These are phyloP conservation scores for Drosophila dives DNA, from an alignment of 2,888 invertebrate genomes.

Conservation along the genomic window DNA sequence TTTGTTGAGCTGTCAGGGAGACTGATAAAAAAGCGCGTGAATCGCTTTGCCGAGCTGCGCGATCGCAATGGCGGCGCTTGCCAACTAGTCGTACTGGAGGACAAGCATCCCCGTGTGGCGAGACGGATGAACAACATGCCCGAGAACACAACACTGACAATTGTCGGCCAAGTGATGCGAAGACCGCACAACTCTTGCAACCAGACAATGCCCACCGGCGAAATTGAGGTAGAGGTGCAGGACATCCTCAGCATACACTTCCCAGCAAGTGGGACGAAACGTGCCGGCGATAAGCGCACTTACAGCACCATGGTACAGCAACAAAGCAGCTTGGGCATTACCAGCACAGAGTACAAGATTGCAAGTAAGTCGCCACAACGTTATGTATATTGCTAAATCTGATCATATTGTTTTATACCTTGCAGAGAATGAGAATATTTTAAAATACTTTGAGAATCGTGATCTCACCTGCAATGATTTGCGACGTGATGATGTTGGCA, in stretches of 20 bases:
- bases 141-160: conserved; percentile 83
- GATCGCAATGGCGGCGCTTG: conserved; percentile 88
- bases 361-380: conserved; percentile 78
- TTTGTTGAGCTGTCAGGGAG: conserved; percentile 88
- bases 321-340: conserved; percentile 80
- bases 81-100: conserved; percentile 86
- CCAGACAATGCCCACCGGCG: conserved; percentile 85
- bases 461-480: conserved; percentile 85
- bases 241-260: conserved; percentile 82
- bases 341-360: conserved; percentile 85
- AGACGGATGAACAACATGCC: conserved; percentile 85
- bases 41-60: conserved; percentile 87
- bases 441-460: conserved; percentile 85
- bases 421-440: conserved; percentile 82
- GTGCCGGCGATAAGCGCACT: conserved; percentile 82
- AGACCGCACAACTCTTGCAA: conserved; percentile 84
- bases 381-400: background rate
- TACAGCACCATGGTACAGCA: conserved; percentile 83
- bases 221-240: conserved; percentile 85
- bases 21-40: conserved; percentile 87
- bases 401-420: background rate
- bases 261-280: conserved; percentile 65
- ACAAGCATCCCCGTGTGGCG: conserved; percentile 84
- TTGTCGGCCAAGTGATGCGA: conserved; percentile 83
- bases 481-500: conserved; percentile 82